Evolutionary conservation across 2,888 invertebrate species (phyloP), one percentile per base, ranked within the genome.

Genomic region (Cephus spinipes): DNA sequence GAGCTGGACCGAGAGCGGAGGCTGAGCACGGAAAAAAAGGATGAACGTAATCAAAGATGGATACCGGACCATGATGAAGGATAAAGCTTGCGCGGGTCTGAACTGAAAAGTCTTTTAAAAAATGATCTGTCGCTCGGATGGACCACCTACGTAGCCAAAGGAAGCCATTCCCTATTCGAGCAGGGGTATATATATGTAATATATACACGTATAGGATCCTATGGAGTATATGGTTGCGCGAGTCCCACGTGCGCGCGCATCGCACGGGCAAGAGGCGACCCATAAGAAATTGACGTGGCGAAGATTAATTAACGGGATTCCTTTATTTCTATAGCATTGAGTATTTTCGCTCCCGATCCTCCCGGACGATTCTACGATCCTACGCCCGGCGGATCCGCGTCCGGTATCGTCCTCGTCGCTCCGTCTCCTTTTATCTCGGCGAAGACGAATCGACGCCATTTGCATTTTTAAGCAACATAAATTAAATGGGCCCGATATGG

Each of bases 261-360:
- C 79, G 74, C 73, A 75, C 40, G 33, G 76, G 69, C 73, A 81
- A 23, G 55, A 55, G 55, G 9, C 9, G 23, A 9, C 55, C 55
- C 9, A 9, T 77, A 83, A 82, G 83, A 87, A 86, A 83, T 85
- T 83, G 84, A 85, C 83, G 81, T 80, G 82, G 83, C 80, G 73
- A 77, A 83, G 85, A 87, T 87, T 85, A 86, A 87, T 87, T 87
- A 87, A 84, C 79, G 80, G 79, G 82, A 81, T 85, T 82, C 82
- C 81, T 82, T 79, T 82, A 80, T 81, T 82, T 79, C 78, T 79
- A 23, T 23, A 2, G 35, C 55, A 55, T 55, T 9, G 55, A 55
- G 55, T 23, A 55, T 55, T 23, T 55, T 68, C 55, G 55, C 55
- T 55, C 23, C 55, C 6, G 55, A 55, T 55, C 55, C 55, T 23